phyloP scores from a whole-genome alignment of 2,888 invertebrate genomes.

The Brachyopa scutellaris region DNA sequence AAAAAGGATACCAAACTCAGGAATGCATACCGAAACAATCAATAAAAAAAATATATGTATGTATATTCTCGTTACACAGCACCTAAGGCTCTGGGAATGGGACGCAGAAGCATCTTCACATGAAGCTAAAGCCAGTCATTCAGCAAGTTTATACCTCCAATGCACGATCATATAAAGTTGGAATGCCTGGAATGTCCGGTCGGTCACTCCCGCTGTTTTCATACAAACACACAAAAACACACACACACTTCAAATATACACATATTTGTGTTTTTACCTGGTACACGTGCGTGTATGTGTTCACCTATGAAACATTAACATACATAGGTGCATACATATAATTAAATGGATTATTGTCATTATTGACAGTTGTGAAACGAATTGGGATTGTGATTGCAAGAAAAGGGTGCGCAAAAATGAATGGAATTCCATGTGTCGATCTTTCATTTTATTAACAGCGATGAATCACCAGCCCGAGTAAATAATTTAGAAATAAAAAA shows the following conservation, averaged over 20 bases:
- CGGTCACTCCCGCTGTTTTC: conserved; percentile 30
- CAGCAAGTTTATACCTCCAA: conserved; percentile 6
- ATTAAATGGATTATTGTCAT: conserved; percentile 29
- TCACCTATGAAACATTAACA: not conserved
- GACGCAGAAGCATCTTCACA: not conserved
- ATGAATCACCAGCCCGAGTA: too few relatives aligned
- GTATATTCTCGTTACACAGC: conserved; percentile 2
- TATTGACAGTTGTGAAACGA: conserved; percentile 18
- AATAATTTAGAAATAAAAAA: too few relatives aligned
- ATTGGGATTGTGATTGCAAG: conserved; percentile 3
- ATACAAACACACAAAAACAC: not conserved
- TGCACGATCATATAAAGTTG: not conserved
- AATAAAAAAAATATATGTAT: not conserved
- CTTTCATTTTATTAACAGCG: too few relatives aligned
- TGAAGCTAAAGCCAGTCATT: not conserved
- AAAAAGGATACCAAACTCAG: not conserved
- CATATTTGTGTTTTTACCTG: conserved; percentile 55
- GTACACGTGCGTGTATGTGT: not conserved
- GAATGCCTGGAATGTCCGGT: conserved; percentile 64
- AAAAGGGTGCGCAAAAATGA: not conserved
- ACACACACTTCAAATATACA: too few relatives aligned
- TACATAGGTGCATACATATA: too few relatives aligned
- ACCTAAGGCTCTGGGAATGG: not conserved
- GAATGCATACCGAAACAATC: conserved; percentile 12
- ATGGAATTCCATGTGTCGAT: too few relatives aligned